A percentile compares a stretch with the other conserved stretches of the same genome.
These are phyloP conservation scores for Scolopax bukidnonensis DNA, from an alignment of 2,797 vertebrate species.

Conservation along the genomic window DNA sequence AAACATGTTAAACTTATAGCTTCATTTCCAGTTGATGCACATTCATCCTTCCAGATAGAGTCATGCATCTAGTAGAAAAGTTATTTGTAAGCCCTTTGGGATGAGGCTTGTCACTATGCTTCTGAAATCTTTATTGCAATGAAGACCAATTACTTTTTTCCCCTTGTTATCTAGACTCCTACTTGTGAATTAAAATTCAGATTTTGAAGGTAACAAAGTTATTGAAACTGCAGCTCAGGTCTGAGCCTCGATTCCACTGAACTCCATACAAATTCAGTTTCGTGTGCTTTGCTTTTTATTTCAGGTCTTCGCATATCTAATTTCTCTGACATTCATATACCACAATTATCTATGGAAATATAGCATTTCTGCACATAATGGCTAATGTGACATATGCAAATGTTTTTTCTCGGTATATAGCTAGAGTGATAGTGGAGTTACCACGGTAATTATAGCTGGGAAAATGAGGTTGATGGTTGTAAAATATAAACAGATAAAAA, in stretches of 20 bases:
- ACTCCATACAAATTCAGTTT: background rate
- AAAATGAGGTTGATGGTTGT: background rate
- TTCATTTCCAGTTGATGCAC: background rate
- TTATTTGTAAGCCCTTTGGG: background rate
- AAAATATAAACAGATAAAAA: slow-evolving; percentile 9
- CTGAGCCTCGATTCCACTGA: background rate
- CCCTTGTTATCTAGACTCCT: background rate
- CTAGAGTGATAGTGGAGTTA: background rate
- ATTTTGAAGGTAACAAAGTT: background rate
- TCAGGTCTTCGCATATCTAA: background rate
- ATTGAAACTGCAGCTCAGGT: background rate
- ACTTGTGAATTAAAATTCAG: background rate
- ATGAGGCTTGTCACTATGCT: background rate
- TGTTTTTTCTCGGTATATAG: background rate
- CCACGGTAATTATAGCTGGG: background rate
- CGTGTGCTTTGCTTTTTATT: background rate
- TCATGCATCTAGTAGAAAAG: background rate
- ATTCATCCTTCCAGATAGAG: background rate
- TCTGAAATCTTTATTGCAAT: background rate
- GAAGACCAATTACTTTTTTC: background rate
- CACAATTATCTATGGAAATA: slow-evolving; percentile 7
- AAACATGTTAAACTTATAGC: background rate
- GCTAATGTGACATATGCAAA: slow-evolving; percentile 16
- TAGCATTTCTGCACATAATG: background rate
- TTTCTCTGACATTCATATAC: slow-evolving; percentile 17